These are phyloP conservation scores for Actinia equina DNA, from an alignment of 64 coral and sea anemone species.

Conservation along the genomic window DNA sequence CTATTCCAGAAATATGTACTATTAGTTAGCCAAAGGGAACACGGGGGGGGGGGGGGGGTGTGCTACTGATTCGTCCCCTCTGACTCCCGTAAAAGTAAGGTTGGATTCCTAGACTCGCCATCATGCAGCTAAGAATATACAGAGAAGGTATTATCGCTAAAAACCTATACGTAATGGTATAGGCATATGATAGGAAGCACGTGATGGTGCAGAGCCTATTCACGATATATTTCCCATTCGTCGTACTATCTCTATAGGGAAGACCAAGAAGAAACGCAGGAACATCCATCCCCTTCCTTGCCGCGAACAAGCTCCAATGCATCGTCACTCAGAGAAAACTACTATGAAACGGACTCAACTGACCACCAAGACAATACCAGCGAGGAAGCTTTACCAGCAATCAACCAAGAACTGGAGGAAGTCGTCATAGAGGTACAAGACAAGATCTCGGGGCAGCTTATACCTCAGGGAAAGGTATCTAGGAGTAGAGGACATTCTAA, in stretches of 20 bases:
- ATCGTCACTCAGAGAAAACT: neutral
- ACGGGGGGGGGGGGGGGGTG: too few relatives aligned
- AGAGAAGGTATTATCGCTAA: too few relatives aligned
- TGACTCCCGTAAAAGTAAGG: too few relatives aligned
- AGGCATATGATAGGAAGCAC: too few relatives aligned
- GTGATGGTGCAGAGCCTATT: too few relatives aligned
- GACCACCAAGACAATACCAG: slow-evolving; percentile 29
- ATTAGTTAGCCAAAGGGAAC: too few relatives aligned
- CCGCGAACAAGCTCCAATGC: slow-evolving; percentile 7
- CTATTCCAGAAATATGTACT: too few relatives aligned
- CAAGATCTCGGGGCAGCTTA: neutral
- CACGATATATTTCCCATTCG: neutral
- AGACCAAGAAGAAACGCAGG: neutral
- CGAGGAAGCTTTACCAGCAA: slow-evolving; percentile 33
- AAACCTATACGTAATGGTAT: neutral
- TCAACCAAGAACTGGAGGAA: slow-evolving; percentile 18
- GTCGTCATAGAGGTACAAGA: slow-evolving; percentile 29
- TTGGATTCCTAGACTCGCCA: too few relatives aligned
- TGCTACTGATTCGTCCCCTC: too few relatives aligned
- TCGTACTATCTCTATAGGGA: neutral
- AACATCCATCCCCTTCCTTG: neutral
- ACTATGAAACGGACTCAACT: slow-evolving; percentile 9
- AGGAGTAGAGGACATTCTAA: slow-evolving; percentile 47
- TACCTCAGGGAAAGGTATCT: slow-evolving; percentile 2
- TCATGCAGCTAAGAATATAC: too few relatives aligned